Evolutionary conservation across 92 coral and sea anemone genomes (phyloP), one percentile per base, ranked within the genome.

Genomic region (Actinostola sp.): DNA sequence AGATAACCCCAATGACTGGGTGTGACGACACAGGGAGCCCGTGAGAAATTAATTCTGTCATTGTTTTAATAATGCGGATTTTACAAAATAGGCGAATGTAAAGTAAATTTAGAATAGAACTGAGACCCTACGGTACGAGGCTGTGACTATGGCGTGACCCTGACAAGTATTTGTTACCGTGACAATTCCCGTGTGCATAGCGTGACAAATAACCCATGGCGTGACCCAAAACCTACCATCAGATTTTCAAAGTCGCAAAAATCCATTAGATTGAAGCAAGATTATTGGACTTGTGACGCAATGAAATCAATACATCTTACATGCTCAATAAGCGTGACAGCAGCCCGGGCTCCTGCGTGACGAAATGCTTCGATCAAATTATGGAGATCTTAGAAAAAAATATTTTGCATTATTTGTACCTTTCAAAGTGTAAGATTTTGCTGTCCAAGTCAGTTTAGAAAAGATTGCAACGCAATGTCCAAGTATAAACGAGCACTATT

Each of bases 1-100:
- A 28, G 77, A 71, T 0, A 28, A 71, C 28, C 77, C 77, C 23
- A 71, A 71, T 57, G 77, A 71, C 8, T 71, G 77, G 77, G 77
- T 71, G 20, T 71, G 32, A 42, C 59, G n/a, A 30, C 74, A 65
- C 55, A 65, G 57, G 68, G n/a, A n/a, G n/a, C n/a, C n/a, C n/a
- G n/a, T n/a, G n/a, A n/a, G n/a, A n/a, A n/a, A n/a, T n/a, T n/a
- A n/a, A n/a, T n/a, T 36, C 11, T 36, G 42, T 11, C 42, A 36
- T 36, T 36, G 4, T 36, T 36, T 4, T 11, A 11, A 36, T 36
- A 11, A 36, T 36, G 42, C 11, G 4, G 4, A 36, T 36, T 36
- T 36, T 4, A 11, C 11, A 36, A 4, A 36, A 36, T 4, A 36
- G 42, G 42, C 42, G 11, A 36, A 11, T 36, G 11, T 36, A 36